Evolutionary conservation across 2,113 vertebrate species (phyloP).

Genomic region (Tapirus terrestris): DNA sequence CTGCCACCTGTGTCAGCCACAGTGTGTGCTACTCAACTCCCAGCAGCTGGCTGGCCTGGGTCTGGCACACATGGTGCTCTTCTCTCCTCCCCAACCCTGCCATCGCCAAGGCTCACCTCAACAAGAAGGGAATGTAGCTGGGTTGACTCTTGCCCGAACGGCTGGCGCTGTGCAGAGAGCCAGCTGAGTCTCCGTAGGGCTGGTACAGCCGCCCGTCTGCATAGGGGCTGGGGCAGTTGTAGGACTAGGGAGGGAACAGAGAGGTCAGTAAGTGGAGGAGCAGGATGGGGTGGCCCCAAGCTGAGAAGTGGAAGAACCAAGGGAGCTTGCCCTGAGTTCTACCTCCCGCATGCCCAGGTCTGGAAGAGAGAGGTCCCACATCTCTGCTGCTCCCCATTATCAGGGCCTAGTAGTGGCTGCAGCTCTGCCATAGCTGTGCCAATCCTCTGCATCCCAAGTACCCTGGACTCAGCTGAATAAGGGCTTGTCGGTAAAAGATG

Average conservation of each 20-base stretch:
- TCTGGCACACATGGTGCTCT: not conserved
- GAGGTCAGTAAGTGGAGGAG: rapidly evolving
- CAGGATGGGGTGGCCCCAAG: not conserved
- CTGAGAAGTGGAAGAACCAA: not conserved
- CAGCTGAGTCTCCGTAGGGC: constrained; percentile 90
- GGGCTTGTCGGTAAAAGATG: not conserved
- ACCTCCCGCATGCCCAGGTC: not conserved
- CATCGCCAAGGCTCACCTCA: constrained; percentile 84
- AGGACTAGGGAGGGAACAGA: constrained; percentile 85
- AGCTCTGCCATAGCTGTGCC: not conserved
- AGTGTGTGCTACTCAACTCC: rapidly evolving
- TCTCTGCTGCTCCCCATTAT: not conserved
- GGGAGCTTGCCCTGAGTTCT: not conserved
- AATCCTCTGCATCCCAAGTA: too few species aligned
- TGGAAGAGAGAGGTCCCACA: not conserved
- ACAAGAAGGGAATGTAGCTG: constrained; percentile 95
- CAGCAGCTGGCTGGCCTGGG: not conserved
- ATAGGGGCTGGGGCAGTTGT: constrained; percentile 90
- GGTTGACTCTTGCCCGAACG: constrained; percentile 95
- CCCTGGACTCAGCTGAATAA: not conserved
- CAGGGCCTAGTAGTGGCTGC: not conserved
- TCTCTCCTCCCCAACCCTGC: not conserved
- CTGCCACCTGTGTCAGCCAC: not conserved
- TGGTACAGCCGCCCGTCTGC: constrained; percentile 91
- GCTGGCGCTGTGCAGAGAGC: constrained; percentile 93